Percentiles rank a stretch among this genome's conserved stretches.
Evolutionary conservation across 2,797 vertebrate genomes (phyloP).

Genomic region (Euthynnus affinis): DNA sequence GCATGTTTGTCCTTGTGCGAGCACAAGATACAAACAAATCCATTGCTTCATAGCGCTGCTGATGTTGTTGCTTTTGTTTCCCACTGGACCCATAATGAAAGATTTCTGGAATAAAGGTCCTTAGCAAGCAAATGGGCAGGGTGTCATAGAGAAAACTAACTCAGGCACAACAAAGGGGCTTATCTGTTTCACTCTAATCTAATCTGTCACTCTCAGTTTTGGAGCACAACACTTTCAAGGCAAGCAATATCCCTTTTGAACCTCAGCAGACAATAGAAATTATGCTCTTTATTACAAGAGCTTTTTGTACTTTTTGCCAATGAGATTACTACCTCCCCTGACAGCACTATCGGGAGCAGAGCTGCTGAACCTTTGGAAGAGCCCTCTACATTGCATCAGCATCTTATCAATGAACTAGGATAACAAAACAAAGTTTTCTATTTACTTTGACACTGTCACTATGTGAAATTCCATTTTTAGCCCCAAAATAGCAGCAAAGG

Average conservation of each 20-base stretch:
- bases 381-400: not conserved
- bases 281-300: not conserved
- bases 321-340: not conserved
- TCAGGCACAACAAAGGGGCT: constrained; percentile 26
- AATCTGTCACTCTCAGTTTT: not conserved
- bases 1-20: not conserved
- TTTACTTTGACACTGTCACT: not conserved
- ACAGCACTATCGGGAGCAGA: not conserved
- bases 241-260: constrained; percentile 3
- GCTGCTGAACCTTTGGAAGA: not conserved
- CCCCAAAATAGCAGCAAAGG: not conserved
- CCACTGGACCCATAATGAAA: not conserved
- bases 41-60: not conserved
- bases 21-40: not conserved
- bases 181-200: constrained; percentile 24
- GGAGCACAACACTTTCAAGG: not conserved
- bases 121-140: not conserved
- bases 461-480: not conserved
- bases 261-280: constrained; percentile 22
- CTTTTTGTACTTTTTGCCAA: constrained; percentile 7
- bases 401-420: not conserved
- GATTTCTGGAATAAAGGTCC: constrained; percentile 25
- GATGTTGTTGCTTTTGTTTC: constrained; percentile 11
- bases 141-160: constrained; percentile 30
- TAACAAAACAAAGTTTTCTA: not conserved